Conservation (phyloP, 2,113 vertebrate genomes). For the Chionis minor region DNA sequence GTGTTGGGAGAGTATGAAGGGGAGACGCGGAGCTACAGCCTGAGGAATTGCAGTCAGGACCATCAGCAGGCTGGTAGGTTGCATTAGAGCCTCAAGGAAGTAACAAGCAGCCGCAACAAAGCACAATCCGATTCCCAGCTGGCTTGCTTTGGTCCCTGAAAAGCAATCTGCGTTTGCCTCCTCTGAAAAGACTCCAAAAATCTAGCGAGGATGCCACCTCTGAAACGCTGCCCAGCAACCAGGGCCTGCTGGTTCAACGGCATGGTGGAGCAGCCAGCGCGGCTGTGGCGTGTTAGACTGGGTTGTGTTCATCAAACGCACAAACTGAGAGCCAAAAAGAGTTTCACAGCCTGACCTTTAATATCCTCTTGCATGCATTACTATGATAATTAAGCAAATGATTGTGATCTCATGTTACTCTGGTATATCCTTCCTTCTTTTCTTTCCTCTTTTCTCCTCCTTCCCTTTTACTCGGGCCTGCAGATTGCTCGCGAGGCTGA, state of each 20-base stretch:
- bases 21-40: background rate
- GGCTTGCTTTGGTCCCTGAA: background rate
- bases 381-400: constrained; percentile 37
- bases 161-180: fast-evolving
- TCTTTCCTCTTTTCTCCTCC: constrained; percentile 45
- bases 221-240: background rate
- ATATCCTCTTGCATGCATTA: background rate
- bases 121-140: fast-evolving
- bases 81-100: background rate
- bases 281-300: no score
- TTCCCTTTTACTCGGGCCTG: constrained; percentile 66
- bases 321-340: background rate
- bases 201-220: background rate
- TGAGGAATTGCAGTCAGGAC: background rate
- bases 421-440: constrained; percentile 56
- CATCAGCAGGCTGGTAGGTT: background rate
- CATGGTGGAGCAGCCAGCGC: fast-evolving
- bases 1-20: background rate
- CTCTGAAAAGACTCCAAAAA: background rate
- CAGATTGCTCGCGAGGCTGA: constrained; percentile 82
- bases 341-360: constrained; percentile 2
- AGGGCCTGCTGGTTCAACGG: fast-evolving
- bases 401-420: constrained; percentile 53
- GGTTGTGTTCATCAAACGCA: background rate
- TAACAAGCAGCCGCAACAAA: background rate